Evolutionary conservation across 2,113 vertebrate species (phyloP), one percentile per base, ranked within the genome.

Genomic region (Aepyceros melampus): DNA sequence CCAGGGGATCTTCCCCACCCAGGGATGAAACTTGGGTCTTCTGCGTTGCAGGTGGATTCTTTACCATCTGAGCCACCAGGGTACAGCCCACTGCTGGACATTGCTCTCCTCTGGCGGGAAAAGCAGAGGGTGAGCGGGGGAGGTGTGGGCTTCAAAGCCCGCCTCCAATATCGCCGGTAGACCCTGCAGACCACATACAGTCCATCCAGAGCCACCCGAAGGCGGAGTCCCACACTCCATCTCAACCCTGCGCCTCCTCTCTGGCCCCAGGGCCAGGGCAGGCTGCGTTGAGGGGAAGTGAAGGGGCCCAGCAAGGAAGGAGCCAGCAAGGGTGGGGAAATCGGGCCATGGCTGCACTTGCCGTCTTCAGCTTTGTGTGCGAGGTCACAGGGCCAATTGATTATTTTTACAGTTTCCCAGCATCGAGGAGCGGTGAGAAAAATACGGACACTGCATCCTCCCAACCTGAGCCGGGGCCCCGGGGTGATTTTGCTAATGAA

Each of bases 341-440:
- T 11, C 2, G 14, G 76, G 89, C 95, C 60, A 3, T 0, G 0
- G 89, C 64, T 5, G 17, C 36, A 15, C 64, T 96, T 71, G 91
- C 85, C 13, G 17, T 67, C 96, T 89, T 94, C 7, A 0, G 94
- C 53, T 91, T 51, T 81, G 67, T 71, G 82, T 29, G 0, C 10
- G 31, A 82, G 95, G 97, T 97, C 96, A 76, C 4, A 0, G 56
- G 98, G 87, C 95, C 64, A 1, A 97, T 98, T 95, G 98, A 98
- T 98, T 97, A 96, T 94, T 92, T 49, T 93, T 45, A 85, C 89
- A 76, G 71, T 94, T 98, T 98, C 94, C 94, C 97, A 96, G 95
- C 94, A 97, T 92, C 29, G 0, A 47, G 51, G 90, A 43, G 33
- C 53, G 55, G 90, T 79, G 74, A 95, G 94, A 96, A 98, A 96